phyloP scores from a whole-genome alignment of 2,113 vertebrate species.

The Hippoglossus stenolepis region DNA sequence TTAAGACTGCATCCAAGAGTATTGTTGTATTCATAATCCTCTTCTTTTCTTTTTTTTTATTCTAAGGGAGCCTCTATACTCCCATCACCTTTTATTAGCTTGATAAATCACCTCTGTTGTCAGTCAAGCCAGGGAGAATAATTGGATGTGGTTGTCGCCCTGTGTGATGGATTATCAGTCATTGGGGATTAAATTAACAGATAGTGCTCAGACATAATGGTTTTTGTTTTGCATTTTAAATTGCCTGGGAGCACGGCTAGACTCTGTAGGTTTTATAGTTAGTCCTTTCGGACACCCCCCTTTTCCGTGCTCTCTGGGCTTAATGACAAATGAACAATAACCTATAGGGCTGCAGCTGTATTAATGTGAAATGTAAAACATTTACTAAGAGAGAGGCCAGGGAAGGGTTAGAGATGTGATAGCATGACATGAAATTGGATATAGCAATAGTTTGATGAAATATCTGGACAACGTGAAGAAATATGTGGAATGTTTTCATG shows the following conservation, averaged over 20 bases:
- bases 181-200: slow-evolving; percentile 99
- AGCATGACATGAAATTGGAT: slow-evolving; percentile 18
- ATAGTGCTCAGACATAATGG: slow-evolving; percentile 99
- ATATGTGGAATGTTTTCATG: slow-evolving; percentile 46
- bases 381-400: slow-evolving; percentile 15
- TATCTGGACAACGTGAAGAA: slow-evolving; percentile 29
- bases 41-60: slow-evolving; percentile 83
- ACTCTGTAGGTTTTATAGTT: slow-evolving; percentile 91
- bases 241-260: slow-evolving; percentile 93
- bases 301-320: slow-evolving; percentile 24
- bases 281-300: slow-evolving; percentile 82
- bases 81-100: slow-evolving; percentile 99
- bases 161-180: slow-evolving; percentile 99
- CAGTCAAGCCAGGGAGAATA: slow-evolving; percentile 99
- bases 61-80: slow-evolving; percentile 89
- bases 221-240: slow-evolving; percentile 99
- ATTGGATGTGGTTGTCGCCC: slow-evolving; percentile 99
- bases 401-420: background rate
- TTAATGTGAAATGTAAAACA: slow-evolving; percentile 61
- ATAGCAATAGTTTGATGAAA: slow-evolving; percentile 51
- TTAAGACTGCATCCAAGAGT: slow-evolving; percentile 88
- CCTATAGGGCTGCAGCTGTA: slow-evolving; percentile 37
- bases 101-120: slow-evolving; percentile 99
- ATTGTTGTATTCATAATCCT: slow-evolving; percentile 80
- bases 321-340: slow-evolving; percentile 70